These are phyloP conservation scores for Fulica atra DNA, from an alignment of 2,113 vertebrate genomes.

Conservation along the genomic window DNA sequence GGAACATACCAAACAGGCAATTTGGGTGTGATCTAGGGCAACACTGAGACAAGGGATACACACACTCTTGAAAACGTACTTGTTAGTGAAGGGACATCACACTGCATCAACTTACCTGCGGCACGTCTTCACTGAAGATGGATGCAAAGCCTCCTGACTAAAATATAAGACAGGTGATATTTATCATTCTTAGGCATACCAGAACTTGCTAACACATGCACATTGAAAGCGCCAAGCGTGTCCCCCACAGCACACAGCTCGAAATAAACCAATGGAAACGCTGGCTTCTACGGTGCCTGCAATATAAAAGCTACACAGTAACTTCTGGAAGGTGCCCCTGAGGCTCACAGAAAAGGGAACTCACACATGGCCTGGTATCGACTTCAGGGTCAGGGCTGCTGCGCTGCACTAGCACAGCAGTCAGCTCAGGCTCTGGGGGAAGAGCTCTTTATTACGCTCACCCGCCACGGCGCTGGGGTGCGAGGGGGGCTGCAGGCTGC, in stretches of 20 bases:
- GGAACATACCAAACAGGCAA: background rate
- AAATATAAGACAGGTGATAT: slow-evolving; percentile 69
- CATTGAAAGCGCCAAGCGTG: rapidly evolving
- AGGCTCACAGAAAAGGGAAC: background rate
- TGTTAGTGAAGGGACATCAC: background rate
- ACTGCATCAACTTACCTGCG: slow-evolving; percentile 49
- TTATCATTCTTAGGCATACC: slow-evolving; percentile 55
- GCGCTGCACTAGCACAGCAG: background rate
- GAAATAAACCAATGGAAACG: background rate
- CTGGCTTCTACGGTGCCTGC: background rate
- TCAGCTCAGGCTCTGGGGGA: background rate
- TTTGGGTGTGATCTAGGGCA: background rate
- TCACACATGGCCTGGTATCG: background rate
- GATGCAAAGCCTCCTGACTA: slow-evolving; percentile 79
- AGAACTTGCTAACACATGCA: background rate
- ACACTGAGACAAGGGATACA: background rate
- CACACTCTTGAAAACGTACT: background rate
- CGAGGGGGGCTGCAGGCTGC: background rate
- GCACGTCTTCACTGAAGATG: slow-evolving; percentile 81
- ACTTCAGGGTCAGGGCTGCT: background rate
- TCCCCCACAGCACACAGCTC: background rate
- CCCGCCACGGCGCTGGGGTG: background rate
- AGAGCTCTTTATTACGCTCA: background rate
- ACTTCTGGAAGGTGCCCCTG: background rate
- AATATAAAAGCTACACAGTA: background rate